phyloP scores from a whole-genome alignment of 2,888 invertebrate genomes.

The Clanis bilineata region DNA sequence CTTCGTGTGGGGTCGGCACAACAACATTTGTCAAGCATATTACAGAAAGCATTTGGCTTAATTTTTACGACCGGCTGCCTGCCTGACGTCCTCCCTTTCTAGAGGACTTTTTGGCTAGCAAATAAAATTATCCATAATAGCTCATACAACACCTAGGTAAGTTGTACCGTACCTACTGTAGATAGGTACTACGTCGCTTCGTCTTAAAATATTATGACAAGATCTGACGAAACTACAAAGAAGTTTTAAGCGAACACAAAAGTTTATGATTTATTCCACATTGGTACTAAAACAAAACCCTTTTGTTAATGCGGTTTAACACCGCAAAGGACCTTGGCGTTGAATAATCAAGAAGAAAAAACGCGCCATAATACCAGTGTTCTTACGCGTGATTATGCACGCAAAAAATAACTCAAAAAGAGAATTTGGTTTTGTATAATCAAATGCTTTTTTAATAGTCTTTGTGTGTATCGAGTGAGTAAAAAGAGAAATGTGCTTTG shows the following conservation, averaged over 20 bases:
- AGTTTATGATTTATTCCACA: not conserved
- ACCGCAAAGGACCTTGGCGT: slow-evolving; percentile 17
- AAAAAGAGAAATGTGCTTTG: not conserved
- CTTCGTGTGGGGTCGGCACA: too few relatives aligned
- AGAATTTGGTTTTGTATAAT: too few relatives aligned
- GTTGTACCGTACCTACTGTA: not conserved
- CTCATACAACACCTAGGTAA: too few relatives aligned
- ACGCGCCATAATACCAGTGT: not conserved
- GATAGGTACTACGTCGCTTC: not conserved
- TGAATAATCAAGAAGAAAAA: slow-evolving; percentile 7
- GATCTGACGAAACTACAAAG: not conserved
- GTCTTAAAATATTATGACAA: not conserved
- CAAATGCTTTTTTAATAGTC: too few relatives aligned
- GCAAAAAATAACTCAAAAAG: not conserved
- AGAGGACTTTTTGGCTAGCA: too few relatives aligned
- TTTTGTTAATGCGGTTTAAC: slow-evolving; percentile 21
- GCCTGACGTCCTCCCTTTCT: too few relatives aligned
- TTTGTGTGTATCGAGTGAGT: not conserved
- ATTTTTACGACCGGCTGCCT: too few relatives aligned
- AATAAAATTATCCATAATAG: too few relatives aligned
- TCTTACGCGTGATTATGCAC: not conserved
- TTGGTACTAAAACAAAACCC: not conserved
- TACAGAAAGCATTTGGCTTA: too few relatives aligned
- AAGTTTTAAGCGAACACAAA: not conserved
- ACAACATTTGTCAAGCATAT: too few relatives aligned